Conservation (phyloP, 2,888 invertebrate genomes). For the Bombylius discolor region DNA sequence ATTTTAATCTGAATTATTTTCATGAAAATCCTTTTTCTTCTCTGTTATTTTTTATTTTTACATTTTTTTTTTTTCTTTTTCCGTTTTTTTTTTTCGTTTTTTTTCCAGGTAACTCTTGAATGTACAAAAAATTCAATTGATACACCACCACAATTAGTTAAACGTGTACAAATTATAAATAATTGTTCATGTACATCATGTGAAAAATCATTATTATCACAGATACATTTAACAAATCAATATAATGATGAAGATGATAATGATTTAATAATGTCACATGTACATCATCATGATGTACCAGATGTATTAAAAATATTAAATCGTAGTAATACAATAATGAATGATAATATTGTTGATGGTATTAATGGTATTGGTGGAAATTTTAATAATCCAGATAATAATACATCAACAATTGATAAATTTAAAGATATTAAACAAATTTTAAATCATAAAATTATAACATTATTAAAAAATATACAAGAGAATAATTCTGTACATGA, state of each 20-base stretch:
- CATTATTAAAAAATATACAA: constrained; percentile 16
- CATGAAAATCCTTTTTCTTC: too few species aligned
- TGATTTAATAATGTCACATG: constrained; percentile 9
- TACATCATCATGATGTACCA: constrained; percentile 26
- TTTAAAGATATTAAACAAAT: constrained; percentile 10
- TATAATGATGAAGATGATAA: constrained; percentile 21
- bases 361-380: neutral
- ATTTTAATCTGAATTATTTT: too few species aligned
- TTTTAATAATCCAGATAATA: neutral
- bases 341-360: constrained; percentile 2
- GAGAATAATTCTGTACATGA: constrained; percentile 25
- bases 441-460: constrained; percentile 15
- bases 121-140: constrained; percentile 41
- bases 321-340: constrained; percentile 10
- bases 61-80: neutral
- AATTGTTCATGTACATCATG: constrained; percentile 54
- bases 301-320: constrained; percentile 28
- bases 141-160: constrained; percentile 41
- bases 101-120: constrained; percentile 43
- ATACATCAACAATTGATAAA: constrained; percentile 12
- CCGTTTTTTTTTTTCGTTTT: neutral
- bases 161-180: constrained; percentile 50
- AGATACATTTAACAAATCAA: constrained; percentile 13
- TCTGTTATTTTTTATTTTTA: too few species aligned
- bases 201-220: constrained; percentile 30